Base-by-base conservation (phyloP, 2,888 invertebrate species). In the Erebia palarica region DNA sequence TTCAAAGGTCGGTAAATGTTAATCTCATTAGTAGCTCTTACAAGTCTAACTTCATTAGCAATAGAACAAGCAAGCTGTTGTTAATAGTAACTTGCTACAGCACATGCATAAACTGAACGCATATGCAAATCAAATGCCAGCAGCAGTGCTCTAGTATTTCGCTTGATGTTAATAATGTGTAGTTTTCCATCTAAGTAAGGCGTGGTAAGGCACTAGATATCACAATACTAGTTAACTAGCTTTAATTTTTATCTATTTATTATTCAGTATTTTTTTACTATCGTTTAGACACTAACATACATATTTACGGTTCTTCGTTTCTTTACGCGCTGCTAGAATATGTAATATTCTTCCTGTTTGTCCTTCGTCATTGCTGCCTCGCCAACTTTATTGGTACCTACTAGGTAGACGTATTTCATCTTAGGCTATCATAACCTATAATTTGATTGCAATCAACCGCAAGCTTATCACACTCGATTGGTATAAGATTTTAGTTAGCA, bases 81-180 rank as follows among this genome's bases (percentile, higher is more conserved):
- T 27, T 58, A 66, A 57, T 44, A 47, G 47, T 18, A 53, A 42
- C 21, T 51, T 27, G 53, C 57, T 21, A 66, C 21, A 66, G 44
- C 44, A 57, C 18, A 55, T 57, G 55, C 66, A 66, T 57, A 66
- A 66, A 66, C 66, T 66, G 8, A 66, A 66, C 57, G 57, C 57
- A 57, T 66, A 57, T 66, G 66, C 66, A 66, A 66, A 66, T 66
- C 57, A 14, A 21, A 21, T 21, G 66, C 58, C 55, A 66, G 57
- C 66, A 66, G 57, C 66, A 66, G 57, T 47, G 44, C 10, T 58
- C 66, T 58, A 58, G 66, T 21, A 44, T 66, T 66, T 66, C 57
- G 13, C 65, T 66, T 66, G 66, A 58, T 66, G 57, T 57, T 14
- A 57, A 18, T 66, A 44, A 57, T 66, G 36, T 53, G 11, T 44